Evolutionary conservation across 1,140 invertebrate genomes (phyloP).

Genomic region (Dendrolimus kikuchii): DNA sequence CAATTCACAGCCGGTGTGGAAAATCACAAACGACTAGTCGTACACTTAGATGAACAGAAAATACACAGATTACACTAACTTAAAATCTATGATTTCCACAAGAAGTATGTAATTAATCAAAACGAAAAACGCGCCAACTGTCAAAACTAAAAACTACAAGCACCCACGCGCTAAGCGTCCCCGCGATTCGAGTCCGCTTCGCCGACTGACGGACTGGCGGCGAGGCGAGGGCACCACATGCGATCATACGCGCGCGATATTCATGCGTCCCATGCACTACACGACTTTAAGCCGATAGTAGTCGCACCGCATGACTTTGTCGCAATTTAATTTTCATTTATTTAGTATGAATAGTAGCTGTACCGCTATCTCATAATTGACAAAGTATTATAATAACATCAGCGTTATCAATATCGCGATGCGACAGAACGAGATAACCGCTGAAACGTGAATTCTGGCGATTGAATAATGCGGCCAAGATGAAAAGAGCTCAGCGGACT

Average conservation of each 20-base stretch:
- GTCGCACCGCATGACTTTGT: constrained; percentile 33
- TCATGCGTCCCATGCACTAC: constrained; percentile 32
- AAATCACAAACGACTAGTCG: constrained; percentile 61
- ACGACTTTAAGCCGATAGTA: constrained; percentile 34
- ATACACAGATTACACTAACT: constrained; percentile 66
- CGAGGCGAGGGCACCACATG: constrained; percentile 24
- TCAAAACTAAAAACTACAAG: constrained; percentile 70
- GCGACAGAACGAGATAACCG: constrained; percentile 63
- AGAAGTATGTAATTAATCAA: constrained; percentile 49
- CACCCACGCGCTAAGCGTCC: constrained; percentile 60
- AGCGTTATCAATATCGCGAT: constrained; percentile 56
- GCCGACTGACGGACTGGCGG: constrained; percentile 45
- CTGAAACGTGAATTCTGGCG: constrained; percentile 41
- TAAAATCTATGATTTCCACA: constrained; percentile 66
- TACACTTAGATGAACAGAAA: constrained; percentile 58
- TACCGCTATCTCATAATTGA: constrained; percentile 54
- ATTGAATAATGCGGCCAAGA: constrained; percentile 50
- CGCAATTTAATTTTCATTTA: constrained; percentile 62
- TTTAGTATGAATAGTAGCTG: constrained; percentile 46
- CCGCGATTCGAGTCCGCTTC: constrained; percentile 62
- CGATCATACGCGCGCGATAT: constrained; percentile 33
- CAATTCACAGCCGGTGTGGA: constrained; percentile 60
- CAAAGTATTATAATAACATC: constrained; percentile 52
- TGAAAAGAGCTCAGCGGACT: constrained; percentile 44
- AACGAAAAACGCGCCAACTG: constrained; percentile 69